Percentiles rank a stretch among this genome's conserved stretches.
Conservation (phyloP, 1,140 invertebrate species). For the Kradibia gibbosae region DNA sequence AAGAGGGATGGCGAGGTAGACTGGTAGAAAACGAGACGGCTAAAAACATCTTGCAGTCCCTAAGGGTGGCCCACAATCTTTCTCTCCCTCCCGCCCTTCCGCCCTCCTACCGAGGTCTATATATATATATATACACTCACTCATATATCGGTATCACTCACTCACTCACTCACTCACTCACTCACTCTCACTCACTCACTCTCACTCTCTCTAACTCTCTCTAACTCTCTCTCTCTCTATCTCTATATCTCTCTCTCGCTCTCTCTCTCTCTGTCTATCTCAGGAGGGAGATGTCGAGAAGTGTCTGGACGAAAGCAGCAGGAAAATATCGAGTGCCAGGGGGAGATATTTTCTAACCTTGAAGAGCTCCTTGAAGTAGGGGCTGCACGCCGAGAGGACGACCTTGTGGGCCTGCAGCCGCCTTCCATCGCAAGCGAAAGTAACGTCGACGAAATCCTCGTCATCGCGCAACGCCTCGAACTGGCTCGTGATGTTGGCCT, state of each 20-base stretch:
- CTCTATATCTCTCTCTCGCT: conserved; percentile 35
- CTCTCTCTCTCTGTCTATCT: neutral
- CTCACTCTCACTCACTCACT: conserved; percentile 32
- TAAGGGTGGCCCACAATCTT: conserved; percentile 43
- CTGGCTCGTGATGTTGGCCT: conserved; percentile 88
- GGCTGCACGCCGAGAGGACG: conserved; percentile 85
- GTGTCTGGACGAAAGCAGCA: conserved; percentile 13
- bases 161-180: too few species aligned
- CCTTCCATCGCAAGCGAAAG: conserved; percentile 85
- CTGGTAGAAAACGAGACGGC: conserved; percentile 15
- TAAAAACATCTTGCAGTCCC: neutral
- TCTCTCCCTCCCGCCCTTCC: conserved; percentile 3
- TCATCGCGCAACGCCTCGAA: conserved; percentile 84
- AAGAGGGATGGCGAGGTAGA: neutral
- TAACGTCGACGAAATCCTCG: conserved; percentile 88
- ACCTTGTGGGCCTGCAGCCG: conserved; percentile 86
- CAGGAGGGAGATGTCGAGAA: conserved; percentile 28
- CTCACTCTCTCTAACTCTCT: neutral
- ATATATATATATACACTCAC: too few species aligned
- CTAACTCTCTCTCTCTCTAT: conserved; percentile 13
- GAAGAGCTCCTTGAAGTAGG: conserved; percentile 87
- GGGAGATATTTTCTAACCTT: conserved; percentile 76
- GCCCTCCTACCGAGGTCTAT: too few species aligned
- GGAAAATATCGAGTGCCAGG: neutral
- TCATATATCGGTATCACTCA: too few species aligned